phyloP scores from a whole-genome alignment of 2,113 vertebrate genomes.

The Corvus cornix region DNA sequence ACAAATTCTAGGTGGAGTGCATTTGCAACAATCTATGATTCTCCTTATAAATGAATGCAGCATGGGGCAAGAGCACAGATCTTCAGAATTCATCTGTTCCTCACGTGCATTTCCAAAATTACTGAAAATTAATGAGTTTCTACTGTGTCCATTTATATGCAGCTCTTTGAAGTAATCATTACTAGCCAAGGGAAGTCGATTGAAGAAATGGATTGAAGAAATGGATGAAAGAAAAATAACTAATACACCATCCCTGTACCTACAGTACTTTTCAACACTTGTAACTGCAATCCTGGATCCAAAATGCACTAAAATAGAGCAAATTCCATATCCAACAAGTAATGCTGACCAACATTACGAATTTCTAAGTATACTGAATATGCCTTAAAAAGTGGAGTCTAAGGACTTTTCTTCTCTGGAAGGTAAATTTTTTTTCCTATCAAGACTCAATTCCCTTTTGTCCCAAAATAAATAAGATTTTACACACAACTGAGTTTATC shows the following conservation, averaged over 20 bases:
- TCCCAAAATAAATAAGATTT: conserved; percentile 68
- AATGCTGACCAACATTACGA: neutral
- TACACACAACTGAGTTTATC: conserved; percentile 71
- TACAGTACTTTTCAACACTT: neutral
- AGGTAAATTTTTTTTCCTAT: neutral
- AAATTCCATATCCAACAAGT: neutral
- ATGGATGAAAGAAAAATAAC: neutral
- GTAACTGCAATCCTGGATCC: neutral
- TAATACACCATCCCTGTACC: neutral
- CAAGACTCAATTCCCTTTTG: conserved; percentile 49
- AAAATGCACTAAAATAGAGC: neutral
- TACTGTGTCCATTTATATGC: neutral
- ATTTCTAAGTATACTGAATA: neutral
- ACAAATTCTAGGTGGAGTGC: neutral
- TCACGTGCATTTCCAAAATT: conserved; percentile 10
- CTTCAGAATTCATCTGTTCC: neutral
- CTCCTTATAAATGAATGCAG: neutral
- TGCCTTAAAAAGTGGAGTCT: neutral
- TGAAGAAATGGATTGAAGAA: neutral
- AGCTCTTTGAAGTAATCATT: conserved; percentile 31
- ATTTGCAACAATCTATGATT: neutral
- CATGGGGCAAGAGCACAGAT: neutral
- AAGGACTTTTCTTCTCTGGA: neutral
- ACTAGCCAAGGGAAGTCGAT: neutral
- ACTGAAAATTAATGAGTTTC: conserved; percentile 24